Conservation (phyloP, 30 jellyfish, hydroid and myxozoan species). For the Catostylus mosaicus region DNA sequence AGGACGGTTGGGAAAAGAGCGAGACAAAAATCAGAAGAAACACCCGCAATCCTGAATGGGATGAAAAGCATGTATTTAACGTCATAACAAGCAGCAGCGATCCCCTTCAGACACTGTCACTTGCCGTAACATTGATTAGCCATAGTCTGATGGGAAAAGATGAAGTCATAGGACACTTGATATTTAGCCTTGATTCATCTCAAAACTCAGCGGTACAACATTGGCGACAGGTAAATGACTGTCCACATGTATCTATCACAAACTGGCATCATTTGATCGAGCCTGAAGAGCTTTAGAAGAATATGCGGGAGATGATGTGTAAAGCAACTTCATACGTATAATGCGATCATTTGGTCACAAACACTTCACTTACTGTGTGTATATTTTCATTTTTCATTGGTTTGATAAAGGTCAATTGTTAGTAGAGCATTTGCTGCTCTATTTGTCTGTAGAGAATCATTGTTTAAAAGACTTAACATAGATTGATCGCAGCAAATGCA, state of each 20-base stretch:
- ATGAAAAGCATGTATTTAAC: constrained; percentile 78
- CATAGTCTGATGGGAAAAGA: constrained; percentile 89
- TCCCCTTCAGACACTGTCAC: constrained; percentile 80
- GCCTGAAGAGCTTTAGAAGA: constrained; percentile 78
- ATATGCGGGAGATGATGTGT: not conserved
- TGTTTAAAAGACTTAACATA: too few relatives aligned
- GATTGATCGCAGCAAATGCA: too few relatives aligned
- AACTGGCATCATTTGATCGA: constrained; percentile 90
- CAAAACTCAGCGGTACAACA: constrained; percentile 78
- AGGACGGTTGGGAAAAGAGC: constrained; percentile 57
- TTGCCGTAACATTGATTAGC: constrained; percentile 73
- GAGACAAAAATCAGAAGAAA: constrained; percentile 79
- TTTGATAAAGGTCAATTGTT: too few relatives aligned
- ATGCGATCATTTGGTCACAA: too few relatives aligned
- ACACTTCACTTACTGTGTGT: too few relatives aligned
- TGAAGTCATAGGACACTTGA: constrained; percentile 93
- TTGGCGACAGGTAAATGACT: constrained; percentile 75
- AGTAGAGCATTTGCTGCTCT: too few relatives aligned
- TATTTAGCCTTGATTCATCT: constrained; percentile 86
- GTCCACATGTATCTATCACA: constrained; percentile 76
- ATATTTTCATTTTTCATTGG: too few relatives aligned
- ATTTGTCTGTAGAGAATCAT: too few relatives aligned
- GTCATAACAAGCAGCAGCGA: constrained; percentile 68
- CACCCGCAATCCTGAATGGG: constrained; percentile 80
- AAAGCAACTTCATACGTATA: too few relatives aligned